These are phyloP conservation scores for Drosophila buzzatii DNA, from an alignment of 2,888 invertebrate genomes.

Conservation along the genomic window DNA sequence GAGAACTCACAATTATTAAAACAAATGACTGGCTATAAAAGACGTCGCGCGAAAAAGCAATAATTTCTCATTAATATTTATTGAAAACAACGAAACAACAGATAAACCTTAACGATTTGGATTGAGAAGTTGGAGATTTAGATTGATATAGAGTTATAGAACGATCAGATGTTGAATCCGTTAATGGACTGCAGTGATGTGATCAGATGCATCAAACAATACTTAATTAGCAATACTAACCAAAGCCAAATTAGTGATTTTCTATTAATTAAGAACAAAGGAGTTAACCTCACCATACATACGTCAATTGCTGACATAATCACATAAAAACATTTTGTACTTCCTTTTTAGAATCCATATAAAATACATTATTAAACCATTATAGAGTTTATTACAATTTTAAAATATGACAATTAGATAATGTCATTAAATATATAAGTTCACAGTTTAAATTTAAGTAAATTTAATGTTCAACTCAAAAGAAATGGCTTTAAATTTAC, in stretches of 20 bases:
- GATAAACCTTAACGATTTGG: constrained; percentile 14
- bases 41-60: constrained; percentile 85
- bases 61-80: constrained; percentile 45
- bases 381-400: constrained; percentile 58
- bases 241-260: constrained; percentile 77
- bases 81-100: constrained; percentile 21
- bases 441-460: constrained; percentile 44
- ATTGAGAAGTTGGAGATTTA: constrained; percentile 10
- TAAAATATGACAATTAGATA: constrained; percentile 34
- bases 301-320: constrained; percentile 76
- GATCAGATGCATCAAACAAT: constrained; percentile 64
- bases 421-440: constrained; percentile 34
- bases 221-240: constrained; percentile 67
- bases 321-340: constrained; percentile 63
- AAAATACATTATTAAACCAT: constrained; percentile 31
- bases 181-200: constrained; percentile 67
- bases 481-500: constrained; percentile 70
- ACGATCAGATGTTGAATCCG: constrained; percentile 31
- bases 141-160: neutral
- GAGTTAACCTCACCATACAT: constrained; percentile 36
- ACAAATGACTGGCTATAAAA: constrained; percentile 88
- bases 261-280: constrained; percentile 53
- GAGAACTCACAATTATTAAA: constrained; percentile 89
- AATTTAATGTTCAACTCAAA: constrained; percentile 52
- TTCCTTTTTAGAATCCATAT: constrained; percentile 65